Evolutionary conservation across 2,113 vertebrate species (phyloP).

Genomic region (Vicugna pacos): DNA sequence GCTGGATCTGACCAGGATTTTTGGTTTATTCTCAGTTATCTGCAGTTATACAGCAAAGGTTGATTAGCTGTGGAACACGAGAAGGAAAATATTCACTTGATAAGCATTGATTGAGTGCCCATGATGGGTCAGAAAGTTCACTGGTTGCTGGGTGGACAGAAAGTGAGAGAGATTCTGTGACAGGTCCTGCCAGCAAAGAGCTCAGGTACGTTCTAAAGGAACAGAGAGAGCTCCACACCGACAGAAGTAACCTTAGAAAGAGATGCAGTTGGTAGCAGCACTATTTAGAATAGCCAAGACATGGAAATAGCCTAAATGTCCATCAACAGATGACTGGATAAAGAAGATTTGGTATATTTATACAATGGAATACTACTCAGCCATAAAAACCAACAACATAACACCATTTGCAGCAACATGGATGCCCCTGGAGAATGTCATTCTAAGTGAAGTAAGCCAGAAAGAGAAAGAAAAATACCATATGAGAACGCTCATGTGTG

Average conservation of each 20-base stretch:
- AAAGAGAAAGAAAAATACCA: too few species aligned
- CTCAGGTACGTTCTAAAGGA: neutral
- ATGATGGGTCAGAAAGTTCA: neutral
- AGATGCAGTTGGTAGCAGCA: neutral
- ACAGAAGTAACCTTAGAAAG: neutral
- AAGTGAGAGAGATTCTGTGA: neutral
- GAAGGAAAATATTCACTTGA: neutral
- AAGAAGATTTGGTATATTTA: too few species aligned
- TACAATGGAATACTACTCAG: too few species aligned
- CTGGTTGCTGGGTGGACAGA: neutral
- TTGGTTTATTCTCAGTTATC: neutral
- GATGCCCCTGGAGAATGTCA: too few species aligned
- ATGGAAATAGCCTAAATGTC: too few species aligned
- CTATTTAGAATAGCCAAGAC: too few species aligned
- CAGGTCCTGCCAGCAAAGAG: neutral
- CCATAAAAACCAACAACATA: too few species aligned
- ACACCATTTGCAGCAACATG: too few species aligned
- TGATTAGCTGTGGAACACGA: neutral
- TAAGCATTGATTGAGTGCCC: neutral
- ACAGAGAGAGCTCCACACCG: neutral
- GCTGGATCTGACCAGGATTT: neutral
- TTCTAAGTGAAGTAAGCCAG: too few species aligned
- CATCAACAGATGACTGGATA: too few species aligned
- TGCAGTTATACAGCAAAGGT: neutral
- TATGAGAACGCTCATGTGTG: too few species aligned